Conservation (phyloP, 92 coral and sea anemone species). For the Bergia puertoricense region DNA sequence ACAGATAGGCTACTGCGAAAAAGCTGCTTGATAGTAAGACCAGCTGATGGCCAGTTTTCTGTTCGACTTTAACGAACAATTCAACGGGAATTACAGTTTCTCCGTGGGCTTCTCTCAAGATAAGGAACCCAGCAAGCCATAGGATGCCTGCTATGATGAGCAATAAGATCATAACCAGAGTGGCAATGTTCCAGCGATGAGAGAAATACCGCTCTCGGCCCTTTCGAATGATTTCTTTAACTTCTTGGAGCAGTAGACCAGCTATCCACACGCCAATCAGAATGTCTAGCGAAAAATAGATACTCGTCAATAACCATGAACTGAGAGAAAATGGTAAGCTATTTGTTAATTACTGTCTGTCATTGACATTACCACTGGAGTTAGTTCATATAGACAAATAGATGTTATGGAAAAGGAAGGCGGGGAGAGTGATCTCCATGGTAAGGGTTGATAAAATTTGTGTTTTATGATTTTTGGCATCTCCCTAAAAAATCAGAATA, state of each 20-base stretch:
- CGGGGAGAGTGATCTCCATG: too few relatives aligned
- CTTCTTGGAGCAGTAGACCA: constrained; percentile 74
- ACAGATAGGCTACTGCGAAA: constrained; percentile 73
- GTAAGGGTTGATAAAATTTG: too few relatives aligned
- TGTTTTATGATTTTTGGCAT: too few relatives aligned
- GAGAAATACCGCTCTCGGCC: constrained; percentile 76
- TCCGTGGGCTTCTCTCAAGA: constrained; percentile 29
- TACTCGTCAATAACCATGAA: background rate
- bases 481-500: too few relatives aligned
- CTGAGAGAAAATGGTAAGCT: background rate
- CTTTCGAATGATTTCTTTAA: constrained; percentile 63
- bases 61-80: constrained; percentile 24
- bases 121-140: constrained; percentile 67
- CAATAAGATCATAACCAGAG: constrained; percentile 68
- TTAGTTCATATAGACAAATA: too few relatives aligned
- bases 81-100: constrained; percentile 53
- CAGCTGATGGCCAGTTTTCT: constrained; percentile 31
- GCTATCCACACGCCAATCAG: constrained; percentile 65
- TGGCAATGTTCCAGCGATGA: constrained; percentile 85
- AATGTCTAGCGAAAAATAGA: constrained; percentile 54
- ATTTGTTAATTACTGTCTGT: background rate
- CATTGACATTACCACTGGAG: too few relatives aligned
- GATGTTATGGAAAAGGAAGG: too few relatives aligned
- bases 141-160: constrained; percentile 71
- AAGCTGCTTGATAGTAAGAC: constrained; percentile 49